A percentile compares a stretch with the other conserved stretches of the same genome.
These are phyloP conservation scores for Rhagoletis zephyria DNA, from an alignment of 1,140 invertebrate genomes.

Conservation along the genomic window DNA sequence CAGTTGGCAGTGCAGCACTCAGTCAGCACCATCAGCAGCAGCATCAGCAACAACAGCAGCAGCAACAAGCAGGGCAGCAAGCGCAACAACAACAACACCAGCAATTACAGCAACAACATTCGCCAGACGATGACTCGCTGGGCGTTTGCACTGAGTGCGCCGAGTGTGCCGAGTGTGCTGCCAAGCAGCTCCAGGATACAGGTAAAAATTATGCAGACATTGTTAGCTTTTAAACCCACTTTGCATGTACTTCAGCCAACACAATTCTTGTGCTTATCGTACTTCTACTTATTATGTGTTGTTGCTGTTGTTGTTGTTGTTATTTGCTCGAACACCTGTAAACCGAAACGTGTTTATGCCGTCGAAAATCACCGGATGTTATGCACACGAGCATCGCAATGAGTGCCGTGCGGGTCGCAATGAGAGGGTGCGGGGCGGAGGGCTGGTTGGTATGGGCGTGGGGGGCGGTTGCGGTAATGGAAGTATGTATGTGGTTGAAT, in stretches of 20 bases:
- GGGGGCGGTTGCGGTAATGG: slow-evolving; percentile 1
- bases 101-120: slow-evolving; percentile 59
- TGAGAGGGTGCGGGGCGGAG: not conserved
- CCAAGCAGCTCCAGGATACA: slow-evolving; percentile 71
- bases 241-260: slow-evolving; percentile 32
- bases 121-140: slow-evolving; percentile 67
- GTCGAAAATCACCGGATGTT: slow-evolving; percentile 44
- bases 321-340: slow-evolving; percentile 32
- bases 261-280: slow-evolving; percentile 18
- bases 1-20: slow-evolving; percentile 59
- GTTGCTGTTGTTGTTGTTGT: slow-evolving; percentile 27
- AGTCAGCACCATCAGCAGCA: slow-evolving; percentile 59
- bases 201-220: slow-evolving; percentile 62
- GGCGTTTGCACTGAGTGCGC: slow-evolving; percentile 72
- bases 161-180: slow-evolving; percentile 72
- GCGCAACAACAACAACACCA: slow-evolving; percentile 54
- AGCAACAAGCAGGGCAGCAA: slow-evolving; percentile 37
- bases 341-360: slow-evolving; percentile 31
- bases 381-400: not conserved
- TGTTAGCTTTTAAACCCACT: not conserved
- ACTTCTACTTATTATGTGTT: not conserved
- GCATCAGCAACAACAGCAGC: slow-evolving; percentile 54
- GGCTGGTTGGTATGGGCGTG: not conserved
- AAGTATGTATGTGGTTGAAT: slow-evolving; percentile 19
- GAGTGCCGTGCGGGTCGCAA: not conserved